Conservation (phyloP, 2,888 invertebrate genomes). For the Cacoxenus indagator region DNA sequence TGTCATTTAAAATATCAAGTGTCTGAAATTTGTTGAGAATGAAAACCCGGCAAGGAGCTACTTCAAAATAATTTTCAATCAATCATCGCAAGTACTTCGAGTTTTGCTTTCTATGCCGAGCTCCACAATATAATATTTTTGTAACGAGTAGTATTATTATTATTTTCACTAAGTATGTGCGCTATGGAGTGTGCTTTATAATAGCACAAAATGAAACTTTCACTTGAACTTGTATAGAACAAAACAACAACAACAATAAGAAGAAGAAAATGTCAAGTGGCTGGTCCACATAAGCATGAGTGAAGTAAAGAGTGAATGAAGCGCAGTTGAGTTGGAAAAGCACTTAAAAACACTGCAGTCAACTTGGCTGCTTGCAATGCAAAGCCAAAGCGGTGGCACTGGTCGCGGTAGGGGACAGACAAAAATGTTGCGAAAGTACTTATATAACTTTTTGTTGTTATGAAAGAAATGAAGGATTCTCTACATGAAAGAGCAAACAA, state of each 20-base stretch:
- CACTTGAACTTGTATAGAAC: neutral
- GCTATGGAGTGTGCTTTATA: neutral
- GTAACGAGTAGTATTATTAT: neutral
- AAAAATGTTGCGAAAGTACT: neutral
- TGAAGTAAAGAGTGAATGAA: neutral
- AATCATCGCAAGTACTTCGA: neutral
- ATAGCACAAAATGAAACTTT: neutral
- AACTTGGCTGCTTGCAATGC: too few species aligned
- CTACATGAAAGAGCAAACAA: neutral
- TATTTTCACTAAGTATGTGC: neutral
- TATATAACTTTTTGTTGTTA: neutral
- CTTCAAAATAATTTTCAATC: conserved; percentile 9
- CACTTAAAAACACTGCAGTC: neutral
- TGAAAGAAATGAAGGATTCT: neutral
- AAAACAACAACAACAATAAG: neutral
- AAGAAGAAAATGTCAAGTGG: neutral
- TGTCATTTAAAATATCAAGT: neutral
- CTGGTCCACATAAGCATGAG: neutral
- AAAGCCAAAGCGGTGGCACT: neutral
- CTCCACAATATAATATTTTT: neutral
- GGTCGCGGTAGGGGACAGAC: neutral
- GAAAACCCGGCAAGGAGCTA: neutral
- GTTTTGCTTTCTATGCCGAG: neutral
- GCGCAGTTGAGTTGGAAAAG: neutral
- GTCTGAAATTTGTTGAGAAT: neutral